Evolutionary conservation across 1,140 invertebrate species (phyloP), one percentile per base, ranked within the genome.

Genomic region (Nixonia krombeini): DNA sequence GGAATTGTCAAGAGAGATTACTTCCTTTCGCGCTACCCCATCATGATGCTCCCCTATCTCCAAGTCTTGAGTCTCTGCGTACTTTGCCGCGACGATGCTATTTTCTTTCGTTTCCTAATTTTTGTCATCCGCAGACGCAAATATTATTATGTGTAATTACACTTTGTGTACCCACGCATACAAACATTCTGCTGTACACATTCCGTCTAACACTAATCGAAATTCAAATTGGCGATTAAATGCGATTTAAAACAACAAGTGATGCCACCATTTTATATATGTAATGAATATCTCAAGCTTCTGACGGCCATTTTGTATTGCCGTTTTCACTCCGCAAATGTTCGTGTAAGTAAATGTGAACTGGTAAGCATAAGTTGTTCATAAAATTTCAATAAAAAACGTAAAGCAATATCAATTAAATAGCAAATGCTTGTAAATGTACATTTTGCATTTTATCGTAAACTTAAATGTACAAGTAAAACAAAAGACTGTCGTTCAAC

Each of bases 1-100:
- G 31, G 46, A 49, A 49, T 49, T 35, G 46, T 49, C 46, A 7
- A 29, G 41, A 26, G 23, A 16, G 23, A 33, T 37, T 49, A 18
- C 29, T 38, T 37, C 46, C 31, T 21, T 28, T 29, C 31, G 17
- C 17, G 7, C 9, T 46, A 31, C 46, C 23, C 46, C 13, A 49
- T 16, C 15, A 15, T 18, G 29, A 7, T 25, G 25, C 42, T 13
- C 25, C 31, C 26, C 26, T 33, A 33, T 10, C 12, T 10, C n/a
- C 1, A 10, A 10, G 31, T 33, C 10, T 4, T 12, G 10, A 12
- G 10, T 33, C 31, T n/a, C 13, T 10, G 13, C 31, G 10, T 10
- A 33, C 13, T 33, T 33, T 10, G 13, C 13, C 16, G n/a, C n/a
- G 10, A 6, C 13, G 6, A 13, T 29, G 9, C 10, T 28, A 29